phyloP scores from a whole-genome alignment of 2,113 vertebrate species.

The Laticauda colubrina region DNA sequence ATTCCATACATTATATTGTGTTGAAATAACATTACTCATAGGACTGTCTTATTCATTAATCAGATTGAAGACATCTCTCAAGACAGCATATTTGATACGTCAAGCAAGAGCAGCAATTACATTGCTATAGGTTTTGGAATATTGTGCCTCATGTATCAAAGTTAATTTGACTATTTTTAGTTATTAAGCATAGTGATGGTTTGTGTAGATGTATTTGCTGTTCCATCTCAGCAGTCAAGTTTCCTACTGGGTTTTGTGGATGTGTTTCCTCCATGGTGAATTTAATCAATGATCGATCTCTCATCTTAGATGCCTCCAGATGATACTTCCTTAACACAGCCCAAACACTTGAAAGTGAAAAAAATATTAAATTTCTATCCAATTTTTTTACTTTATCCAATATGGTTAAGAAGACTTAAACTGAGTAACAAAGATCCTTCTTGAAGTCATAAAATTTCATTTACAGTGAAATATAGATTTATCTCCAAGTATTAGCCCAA shows the following conservation, averaged over 20 bases:
- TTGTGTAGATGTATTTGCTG: background rate
- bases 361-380: background rate
- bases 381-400: background rate
- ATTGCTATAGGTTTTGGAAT: background rate
- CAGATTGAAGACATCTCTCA: too few relatives aligned
- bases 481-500: slow-evolving; percentile 24
- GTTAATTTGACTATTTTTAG: background rate
- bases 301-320: background rate
- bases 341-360: background rate
- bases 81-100: background rate
- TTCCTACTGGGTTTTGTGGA: background rate
- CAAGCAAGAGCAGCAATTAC: background rate
- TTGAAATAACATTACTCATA: background rate
- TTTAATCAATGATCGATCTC: background rate
- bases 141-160: background rate
- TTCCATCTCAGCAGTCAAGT: background rate
- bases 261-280: background rate
- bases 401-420: background rate
- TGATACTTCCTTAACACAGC: background rate
- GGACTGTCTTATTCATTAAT: too few relatives aligned
- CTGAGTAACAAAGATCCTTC: background rate
- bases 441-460: background rate
- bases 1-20: background rate
- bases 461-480: slow-evolving; percentile 30
- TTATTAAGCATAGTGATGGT: background rate